Evolutionary conservation across 2,113 vertebrate genomes (phyloP).

Genomic region (Candoia aspera): DNA sequence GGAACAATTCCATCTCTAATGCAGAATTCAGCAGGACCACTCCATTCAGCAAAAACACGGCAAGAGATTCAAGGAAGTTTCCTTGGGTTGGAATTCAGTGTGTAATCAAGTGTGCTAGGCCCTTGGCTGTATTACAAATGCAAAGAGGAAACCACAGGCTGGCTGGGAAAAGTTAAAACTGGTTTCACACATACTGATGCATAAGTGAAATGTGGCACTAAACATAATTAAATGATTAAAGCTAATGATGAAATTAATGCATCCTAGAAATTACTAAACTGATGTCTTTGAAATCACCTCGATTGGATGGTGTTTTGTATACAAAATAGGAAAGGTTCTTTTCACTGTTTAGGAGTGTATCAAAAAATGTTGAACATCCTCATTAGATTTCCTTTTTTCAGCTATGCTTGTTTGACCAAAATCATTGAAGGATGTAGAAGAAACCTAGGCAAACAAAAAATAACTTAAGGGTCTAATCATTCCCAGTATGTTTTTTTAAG

Average conservation of each 20-base stretch:
- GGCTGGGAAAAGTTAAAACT: background rate
- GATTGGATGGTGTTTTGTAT: background rate
- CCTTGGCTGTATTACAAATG: background rate
- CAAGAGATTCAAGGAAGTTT: background rate
- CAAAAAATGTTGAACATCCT: background rate
- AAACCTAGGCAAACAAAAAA: background rate
- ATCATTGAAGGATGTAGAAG: background rate
- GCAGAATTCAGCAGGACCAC: conserved; percentile 1
- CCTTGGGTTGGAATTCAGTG: background rate
- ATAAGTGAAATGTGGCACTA: conserved; percentile 4
- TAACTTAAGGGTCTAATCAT: background rate
- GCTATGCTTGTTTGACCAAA: background rate
- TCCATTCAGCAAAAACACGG: background rate
- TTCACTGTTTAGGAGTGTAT: background rate
- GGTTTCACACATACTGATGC: background rate
- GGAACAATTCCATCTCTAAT: background rate
- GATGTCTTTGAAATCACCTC: background rate
- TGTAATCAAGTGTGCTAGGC: background rate
- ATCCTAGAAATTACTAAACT: conserved; percentile 4
- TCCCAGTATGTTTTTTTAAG: background rate
- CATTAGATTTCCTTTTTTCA: background rate
- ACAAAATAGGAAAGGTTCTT: background rate
- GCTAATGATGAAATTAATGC: conserved; percentile 23
- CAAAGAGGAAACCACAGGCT: background rate
- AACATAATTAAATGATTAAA: conserved; percentile 19